Evolutionary conservation across 2,888 invertebrate species (phyloP).

Genomic region (Reticulitermes lucifugus): DNA sequence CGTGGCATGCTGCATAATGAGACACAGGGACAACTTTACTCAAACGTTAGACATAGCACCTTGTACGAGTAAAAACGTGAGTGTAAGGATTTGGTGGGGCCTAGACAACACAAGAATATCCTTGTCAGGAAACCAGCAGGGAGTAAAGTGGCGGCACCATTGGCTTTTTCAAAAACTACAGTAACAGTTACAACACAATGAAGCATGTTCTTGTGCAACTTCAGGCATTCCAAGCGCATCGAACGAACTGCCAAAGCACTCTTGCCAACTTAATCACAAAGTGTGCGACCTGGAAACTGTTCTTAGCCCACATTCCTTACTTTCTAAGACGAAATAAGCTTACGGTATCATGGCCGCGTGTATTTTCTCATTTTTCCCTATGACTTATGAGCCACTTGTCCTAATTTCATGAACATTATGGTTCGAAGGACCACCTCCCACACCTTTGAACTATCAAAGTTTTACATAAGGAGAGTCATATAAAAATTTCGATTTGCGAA

Average conservation of each 20-base stretch:
- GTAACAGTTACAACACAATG: neutral
- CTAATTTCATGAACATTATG: no score
- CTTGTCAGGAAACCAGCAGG: neutral
- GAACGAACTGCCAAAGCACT: neutral
- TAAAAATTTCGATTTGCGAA: no score
- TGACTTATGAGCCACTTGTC: no score
- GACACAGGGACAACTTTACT: no score
- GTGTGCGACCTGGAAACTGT: neutral
- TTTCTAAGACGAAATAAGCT: no score
- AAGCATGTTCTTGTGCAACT: neutral
- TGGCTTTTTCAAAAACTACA: neutral
- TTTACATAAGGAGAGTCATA: no score
- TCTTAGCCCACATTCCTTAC: neutral
- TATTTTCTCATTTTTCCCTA: no score
- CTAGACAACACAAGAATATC: neutral
- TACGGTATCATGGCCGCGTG: no score
- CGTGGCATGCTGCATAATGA: no score
- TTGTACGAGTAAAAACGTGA: neutral
- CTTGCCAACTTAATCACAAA: neutral
- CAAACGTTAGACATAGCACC: no score
- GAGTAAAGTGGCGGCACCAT: neutral
- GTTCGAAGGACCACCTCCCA: no score
- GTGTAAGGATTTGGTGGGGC: neutral
- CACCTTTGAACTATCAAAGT: no score
- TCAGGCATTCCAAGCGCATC: slow-evolving; percentile 1